A percentile compares a stretch with the other conserved stretches of the same genome.
Evolutionary conservation across 2,113 vertebrate genomes (phyloP).

Genomic region (Planiliza haematocheilus): DNA sequence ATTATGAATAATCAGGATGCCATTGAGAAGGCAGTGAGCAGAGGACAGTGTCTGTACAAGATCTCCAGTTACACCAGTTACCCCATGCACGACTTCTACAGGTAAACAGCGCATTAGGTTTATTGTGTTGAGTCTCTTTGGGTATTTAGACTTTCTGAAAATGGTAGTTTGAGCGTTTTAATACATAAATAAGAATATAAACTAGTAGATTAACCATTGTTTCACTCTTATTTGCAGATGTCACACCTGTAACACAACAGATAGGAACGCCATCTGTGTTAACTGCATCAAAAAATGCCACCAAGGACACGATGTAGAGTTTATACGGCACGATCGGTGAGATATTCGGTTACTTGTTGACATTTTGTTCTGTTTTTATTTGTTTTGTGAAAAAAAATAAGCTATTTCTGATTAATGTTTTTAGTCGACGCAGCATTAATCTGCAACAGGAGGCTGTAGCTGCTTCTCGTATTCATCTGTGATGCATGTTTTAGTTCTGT

Average conservation of each 20-base stretch:
- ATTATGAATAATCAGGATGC: constrained; percentile 99
- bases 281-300: constrained; percentile 99
- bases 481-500: too few relatives aligned
- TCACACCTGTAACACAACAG: constrained; percentile 99
- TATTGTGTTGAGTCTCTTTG: too few relatives aligned
- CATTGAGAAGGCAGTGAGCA: constrained; percentile 98
- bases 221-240: constrained; percentile 82
- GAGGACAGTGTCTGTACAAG: constrained; percentile 99
- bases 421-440: not conserved
- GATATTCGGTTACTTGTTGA: constrained; percentile 25
- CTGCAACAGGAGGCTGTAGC: too few relatives aligned
- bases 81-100: constrained; percentile 99
- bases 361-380: too few relatives aligned
- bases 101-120: constrained; percentile 85
- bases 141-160: too few relatives aligned
- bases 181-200: too few relatives aligned
- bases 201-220: not conserved
- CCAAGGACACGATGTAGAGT: constrained; percentile 99
- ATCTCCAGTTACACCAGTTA: constrained; percentile 99
- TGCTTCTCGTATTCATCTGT: too few relatives aligned
- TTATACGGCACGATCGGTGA: constrained; percentile 99
- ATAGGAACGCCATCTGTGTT: constrained; percentile 99
- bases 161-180: too few relatives aligned
- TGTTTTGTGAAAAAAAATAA: too few relatives aligned
- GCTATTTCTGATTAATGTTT: not conserved